Conservation (phyloP, 2,888 invertebrate species). For the Torymus auratus region DNA sequence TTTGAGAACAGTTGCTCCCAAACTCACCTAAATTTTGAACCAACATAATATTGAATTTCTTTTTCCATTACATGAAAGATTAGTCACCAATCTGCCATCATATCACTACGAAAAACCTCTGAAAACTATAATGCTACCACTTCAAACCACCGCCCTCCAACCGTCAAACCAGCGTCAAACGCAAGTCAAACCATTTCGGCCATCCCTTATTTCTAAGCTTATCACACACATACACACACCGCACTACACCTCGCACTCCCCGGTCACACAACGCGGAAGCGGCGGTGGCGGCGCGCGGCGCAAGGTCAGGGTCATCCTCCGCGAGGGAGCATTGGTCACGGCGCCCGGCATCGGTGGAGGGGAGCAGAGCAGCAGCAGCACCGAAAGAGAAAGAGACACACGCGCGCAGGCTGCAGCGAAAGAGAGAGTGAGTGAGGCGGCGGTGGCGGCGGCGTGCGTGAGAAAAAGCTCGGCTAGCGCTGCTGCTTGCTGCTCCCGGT, state of each 20-base stretch:
- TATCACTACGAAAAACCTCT: too few relatives aligned
- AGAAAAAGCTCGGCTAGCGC: constrained; percentile 21
- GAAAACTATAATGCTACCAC: too few relatives aligned
- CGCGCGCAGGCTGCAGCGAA: constrained; percentile 7
- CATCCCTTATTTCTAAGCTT: constrained; percentile 22
- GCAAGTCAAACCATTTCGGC: too few relatives aligned
- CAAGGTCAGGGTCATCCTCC: constrained; percentile 76
- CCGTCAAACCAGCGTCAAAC: too few relatives aligned
- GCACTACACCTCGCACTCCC: constrained; percentile 20
- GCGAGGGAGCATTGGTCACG: constrained; percentile 61
- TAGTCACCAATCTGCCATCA: too few relatives aligned
- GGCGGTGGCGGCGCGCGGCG: constrained; percentile 63
- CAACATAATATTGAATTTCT: too few relatives aligned
- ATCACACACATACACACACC: not conserved
- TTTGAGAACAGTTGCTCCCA: too few relatives aligned
- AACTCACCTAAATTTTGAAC: too few relatives aligned
- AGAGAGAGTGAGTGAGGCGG: constrained; percentile 15
- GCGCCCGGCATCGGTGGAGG: constrained; percentile 30
- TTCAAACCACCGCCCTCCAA: too few relatives aligned
- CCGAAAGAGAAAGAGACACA: constrained; percentile 45
- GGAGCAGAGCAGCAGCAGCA: constrained; percentile 31
- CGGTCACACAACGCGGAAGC: constrained; percentile 74
- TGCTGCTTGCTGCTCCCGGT: constrained; percentile 58
- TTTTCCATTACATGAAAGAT: too few relatives aligned
- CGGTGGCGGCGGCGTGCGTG: constrained; percentile 31